Evolutionary conservation across 2,888 invertebrate genomes (phyloP), one percentile per base, ranked within the genome.

Genomic region (Autographa pulchrina): DNA sequence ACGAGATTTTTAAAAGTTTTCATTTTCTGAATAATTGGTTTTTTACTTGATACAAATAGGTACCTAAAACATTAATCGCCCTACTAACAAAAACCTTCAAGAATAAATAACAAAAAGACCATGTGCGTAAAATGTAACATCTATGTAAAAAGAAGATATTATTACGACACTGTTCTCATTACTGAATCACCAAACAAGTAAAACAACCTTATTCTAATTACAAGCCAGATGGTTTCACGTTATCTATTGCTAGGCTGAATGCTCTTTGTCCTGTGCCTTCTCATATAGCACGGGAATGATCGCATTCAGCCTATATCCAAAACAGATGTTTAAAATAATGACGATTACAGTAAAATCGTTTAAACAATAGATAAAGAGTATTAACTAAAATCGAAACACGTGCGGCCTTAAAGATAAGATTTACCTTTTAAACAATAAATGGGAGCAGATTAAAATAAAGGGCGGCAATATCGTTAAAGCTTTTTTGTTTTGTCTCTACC

Each of bases 161-260:
- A 11, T 20, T 52, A 52, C 11, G 18, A 54, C 11, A 54, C 11
- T 3, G 11, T 54, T 54, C 25, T 56, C 54, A 56, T 25, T 25
- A 56, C 18, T 3, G 25, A 16, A 59, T 54, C 25, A 62, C 68
- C 6, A 43, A 72, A 61, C 70, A 74, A 59, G 70, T 68, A 68
- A 67, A 38, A 31, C 14, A 68, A 14, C 9, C 59, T 9, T 56
- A 31, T 62, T 20, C 8, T 62, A 77, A 74, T 66, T 56, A 56
- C 60, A 56, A 11, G 60, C 81, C 81, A 81, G 70, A 78, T 81
- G 75, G 75, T 74, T 11, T 65, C 11, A 58, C 20, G 66, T 48
- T 8, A 13, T 72, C 68, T 65, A 56, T 11, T n/a, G 14, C n/a
- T 60, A n/a, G n/a, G 52, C 58, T 38, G 35, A 66, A 62, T 16